Evolutionary conservation across 2,797 vertebrate species (phyloP).

Genomic region (Ceryle rudis): DNA sequence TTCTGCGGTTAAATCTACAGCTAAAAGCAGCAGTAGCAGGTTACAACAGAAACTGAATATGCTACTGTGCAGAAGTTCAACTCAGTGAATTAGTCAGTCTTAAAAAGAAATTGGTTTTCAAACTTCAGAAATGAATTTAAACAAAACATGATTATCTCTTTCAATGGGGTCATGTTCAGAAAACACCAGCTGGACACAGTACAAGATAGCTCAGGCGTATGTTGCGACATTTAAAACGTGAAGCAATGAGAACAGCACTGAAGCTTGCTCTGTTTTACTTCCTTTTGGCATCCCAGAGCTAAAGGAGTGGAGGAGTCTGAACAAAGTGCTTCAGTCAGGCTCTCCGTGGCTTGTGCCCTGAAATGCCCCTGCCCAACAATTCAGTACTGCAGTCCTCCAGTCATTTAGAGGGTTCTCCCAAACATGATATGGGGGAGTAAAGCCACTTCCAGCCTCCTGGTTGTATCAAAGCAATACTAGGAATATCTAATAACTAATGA

Average conservation of each 20-base stretch:
- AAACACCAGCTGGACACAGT: not conserved
- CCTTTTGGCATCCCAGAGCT: conserved; percentile 5
- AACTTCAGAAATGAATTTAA: not conserved
- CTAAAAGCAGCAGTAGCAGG: conserved; percentile 41
- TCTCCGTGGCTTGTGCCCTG: conserved; percentile 12
- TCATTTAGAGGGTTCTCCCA: not conserved
- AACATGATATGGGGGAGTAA: not conserved
- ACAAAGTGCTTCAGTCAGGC: conserved; percentile 48
- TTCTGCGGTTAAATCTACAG: conserved; percentile 42
- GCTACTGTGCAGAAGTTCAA: conserved; percentile 26
- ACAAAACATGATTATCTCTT: not conserved
- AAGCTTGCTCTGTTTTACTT: conserved; percentile 31
- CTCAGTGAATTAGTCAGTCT: not conserved
- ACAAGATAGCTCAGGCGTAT: not conserved
- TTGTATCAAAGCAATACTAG: not conserved
- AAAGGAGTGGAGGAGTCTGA: not conserved
- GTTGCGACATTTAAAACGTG: not conserved
- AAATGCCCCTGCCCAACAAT: conserved; percentile 28
- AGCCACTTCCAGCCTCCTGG: not conserved
- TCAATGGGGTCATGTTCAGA: not conserved
- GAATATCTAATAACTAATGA: not conserved
- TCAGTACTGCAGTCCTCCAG: not conserved
- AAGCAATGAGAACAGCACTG: conserved; percentile 6
- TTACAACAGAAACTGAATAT: conserved; percentile 54
- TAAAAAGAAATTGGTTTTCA: not conserved